phyloP scores from a whole-genome alignment of 2,888 invertebrate genomes.

The Ashinkailepas kermadecensis region DNA sequence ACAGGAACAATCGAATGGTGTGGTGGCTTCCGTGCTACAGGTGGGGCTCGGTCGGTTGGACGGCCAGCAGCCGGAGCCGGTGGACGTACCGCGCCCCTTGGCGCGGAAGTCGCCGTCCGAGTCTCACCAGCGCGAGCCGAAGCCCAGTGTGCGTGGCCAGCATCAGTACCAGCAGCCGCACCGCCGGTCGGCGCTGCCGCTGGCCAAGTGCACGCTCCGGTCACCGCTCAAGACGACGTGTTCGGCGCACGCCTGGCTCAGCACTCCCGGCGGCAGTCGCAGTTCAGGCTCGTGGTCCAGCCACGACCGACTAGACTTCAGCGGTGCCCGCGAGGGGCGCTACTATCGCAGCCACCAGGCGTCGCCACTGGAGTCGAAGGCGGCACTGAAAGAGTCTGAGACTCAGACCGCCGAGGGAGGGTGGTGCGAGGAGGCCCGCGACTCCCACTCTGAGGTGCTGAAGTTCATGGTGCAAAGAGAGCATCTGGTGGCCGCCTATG shows the following conservation, averaged over 20 bases:
- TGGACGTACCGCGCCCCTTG: neutral
- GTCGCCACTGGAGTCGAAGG: neutral
- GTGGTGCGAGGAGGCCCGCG: neutral
- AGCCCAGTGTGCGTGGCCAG: neutral
- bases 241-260: slow-evolving; percentile 8
- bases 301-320: slow-evolving; percentile 12
- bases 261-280: neutral
- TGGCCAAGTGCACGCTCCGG: slow-evolving; percentile 4
- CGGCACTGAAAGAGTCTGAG: neutral
- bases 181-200: neutral
- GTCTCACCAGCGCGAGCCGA: neutral
- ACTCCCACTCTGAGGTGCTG: neutral
- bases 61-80: neutral
- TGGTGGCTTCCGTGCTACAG: neutral
- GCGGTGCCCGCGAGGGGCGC: slow-evolving; percentile 4
- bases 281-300: slow-evolving; percentile 15
- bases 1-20: neutral
- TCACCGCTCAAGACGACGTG: neutral
- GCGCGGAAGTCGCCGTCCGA: slow-evolving; percentile 11
- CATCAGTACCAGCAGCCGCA: neutral
- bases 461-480: neutral
- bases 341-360: neutral
- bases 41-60: neutral
- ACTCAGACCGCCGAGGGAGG: neutral
- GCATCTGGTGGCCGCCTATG: neutral